Conservation (phyloP, 2,113 vertebrate genomes). For the Ceyx cyanopectus region DNA sequence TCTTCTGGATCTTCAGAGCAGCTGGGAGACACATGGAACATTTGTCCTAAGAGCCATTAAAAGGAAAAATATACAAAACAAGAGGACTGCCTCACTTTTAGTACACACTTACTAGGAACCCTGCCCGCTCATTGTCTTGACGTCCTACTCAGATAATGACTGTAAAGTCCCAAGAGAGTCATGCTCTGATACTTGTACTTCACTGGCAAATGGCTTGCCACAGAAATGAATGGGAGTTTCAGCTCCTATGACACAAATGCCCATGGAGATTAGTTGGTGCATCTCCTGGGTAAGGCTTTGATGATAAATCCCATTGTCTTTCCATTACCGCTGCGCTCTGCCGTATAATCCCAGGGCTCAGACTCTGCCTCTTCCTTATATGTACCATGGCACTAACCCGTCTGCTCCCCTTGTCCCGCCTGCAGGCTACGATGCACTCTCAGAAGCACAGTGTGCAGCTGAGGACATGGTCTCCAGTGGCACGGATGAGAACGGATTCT, state of each 20-base stretch:
- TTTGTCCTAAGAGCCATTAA: not conserved
- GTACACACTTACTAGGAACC: not conserved
- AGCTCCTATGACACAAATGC: not conserved
- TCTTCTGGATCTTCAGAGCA: not conserved
- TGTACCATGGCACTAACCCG: not conserved
- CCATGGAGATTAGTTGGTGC: not conserved
- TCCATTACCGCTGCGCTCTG: not conserved
- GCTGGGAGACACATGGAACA: not conserved
- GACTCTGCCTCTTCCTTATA: not conserved
- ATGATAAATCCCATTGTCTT: not conserved
- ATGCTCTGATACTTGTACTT: not conserved
- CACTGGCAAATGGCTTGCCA: not conserved
- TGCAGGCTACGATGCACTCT: conserved; percentile 87
- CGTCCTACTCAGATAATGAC: not conserved
- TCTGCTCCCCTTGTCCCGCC: not conserved
- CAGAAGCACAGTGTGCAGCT: conserved; percentile 81
- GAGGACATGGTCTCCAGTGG: conserved; percentile 84
- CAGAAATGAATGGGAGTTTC: not conserved
- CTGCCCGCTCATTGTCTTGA: conserved; percentile 31
- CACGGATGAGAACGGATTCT: conserved; percentile 91
- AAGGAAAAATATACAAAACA: not conserved
- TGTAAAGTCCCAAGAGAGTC: not conserved
- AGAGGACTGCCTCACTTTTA: not conserved
- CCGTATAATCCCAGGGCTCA: not conserved
- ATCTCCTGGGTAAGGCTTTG: conserved; percentile 21